Percentiles rank a stretch among this genome's conserved stretches.
These are phyloP conservation scores for Potamarius usumacintae DNA, from an alignment of 2,113 vertebrate species.

Conservation along the genomic window DNA sequence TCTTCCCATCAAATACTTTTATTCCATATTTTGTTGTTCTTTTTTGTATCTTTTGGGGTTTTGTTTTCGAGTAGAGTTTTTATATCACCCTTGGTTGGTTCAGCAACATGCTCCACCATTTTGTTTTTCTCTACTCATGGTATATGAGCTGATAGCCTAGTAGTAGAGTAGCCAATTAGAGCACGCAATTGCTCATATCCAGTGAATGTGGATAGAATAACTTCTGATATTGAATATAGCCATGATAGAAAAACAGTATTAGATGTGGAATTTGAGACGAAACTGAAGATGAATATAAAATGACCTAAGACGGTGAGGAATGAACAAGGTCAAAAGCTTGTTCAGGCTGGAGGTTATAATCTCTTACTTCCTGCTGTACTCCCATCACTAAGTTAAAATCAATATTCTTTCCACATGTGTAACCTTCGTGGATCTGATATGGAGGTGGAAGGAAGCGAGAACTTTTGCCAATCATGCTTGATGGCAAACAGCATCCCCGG, in stretches of 20 bases:
- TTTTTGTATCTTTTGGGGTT: too few relatives aligned
- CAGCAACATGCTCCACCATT: too few relatives aligned
- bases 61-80: too few relatives aligned
- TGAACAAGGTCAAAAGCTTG: conserved; percentile 15
- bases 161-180: too few relatives aligned
- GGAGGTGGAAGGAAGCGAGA: conserved; percentile 36
- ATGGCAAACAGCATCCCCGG: conserved; percentile 58
- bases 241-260: not conserved
- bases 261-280: not conserved
- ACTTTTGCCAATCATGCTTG: conserved; percentile 53
- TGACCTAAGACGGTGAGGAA: not conserved
- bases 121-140: too few relatives aligned
- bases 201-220: too few relatives aligned
- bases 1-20: too few relatives aligned
- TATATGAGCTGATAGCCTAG: too few relatives aligned
- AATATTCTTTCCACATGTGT: conserved; percentile 60
- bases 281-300: not conserved
- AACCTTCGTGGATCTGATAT: conserved; percentile 60
- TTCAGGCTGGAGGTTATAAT: conserved; percentile 51
- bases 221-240: not conserved
- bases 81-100: too few relatives aligned
- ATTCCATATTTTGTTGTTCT: too few relatives aligned
- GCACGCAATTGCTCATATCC: too few relatives aligned
- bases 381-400: conserved; percentile 62
- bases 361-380: conserved; percentile 56